phyloP scores from a whole-genome alignment of 2,888 invertebrate genomes.

The Argyra leucocephala region DNA sequence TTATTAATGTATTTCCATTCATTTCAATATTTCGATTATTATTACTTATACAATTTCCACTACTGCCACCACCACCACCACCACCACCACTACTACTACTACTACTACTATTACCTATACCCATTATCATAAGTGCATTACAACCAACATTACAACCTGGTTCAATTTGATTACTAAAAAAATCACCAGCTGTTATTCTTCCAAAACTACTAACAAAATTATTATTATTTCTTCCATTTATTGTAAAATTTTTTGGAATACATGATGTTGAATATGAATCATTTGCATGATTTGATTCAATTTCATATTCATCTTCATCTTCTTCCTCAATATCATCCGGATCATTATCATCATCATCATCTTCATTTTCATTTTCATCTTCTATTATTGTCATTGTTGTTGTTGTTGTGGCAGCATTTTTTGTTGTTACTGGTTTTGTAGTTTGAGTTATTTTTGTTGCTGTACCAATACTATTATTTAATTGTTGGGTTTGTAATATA shows the following conservation, averaged over 20 bases:
- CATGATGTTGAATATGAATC: conserved; percentile 8
- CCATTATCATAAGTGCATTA: conserved; percentile 26
- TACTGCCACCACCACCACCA: conserved; percentile 13
- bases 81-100: no score
- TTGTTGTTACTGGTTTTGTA: neutral
- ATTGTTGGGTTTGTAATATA: neutral
- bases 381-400: neutral
- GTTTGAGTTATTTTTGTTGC: neutral
- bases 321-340: neutral
- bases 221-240: neutral
- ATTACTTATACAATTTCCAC: conserved; percentile 16
- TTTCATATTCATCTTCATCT: conserved; percentile 4
- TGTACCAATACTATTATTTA: neutral
- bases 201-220: neutral
- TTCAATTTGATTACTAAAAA: neutral
- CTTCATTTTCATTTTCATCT: neutral
- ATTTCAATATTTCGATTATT: conserved; percentile 1
- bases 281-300: neutral
- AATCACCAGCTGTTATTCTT: conserved; percentile 5
- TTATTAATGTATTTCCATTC: neutral
- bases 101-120: conserved; percentile 23
- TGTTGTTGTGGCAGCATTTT: neutral
- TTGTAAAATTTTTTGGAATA: conserved; percentile 1
- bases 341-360: neutral
- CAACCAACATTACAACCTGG: conserved; percentile 22